phyloP scores from a whole-genome alignment of 2,888 invertebrate species.

The Cheilosia grossa region DNA sequence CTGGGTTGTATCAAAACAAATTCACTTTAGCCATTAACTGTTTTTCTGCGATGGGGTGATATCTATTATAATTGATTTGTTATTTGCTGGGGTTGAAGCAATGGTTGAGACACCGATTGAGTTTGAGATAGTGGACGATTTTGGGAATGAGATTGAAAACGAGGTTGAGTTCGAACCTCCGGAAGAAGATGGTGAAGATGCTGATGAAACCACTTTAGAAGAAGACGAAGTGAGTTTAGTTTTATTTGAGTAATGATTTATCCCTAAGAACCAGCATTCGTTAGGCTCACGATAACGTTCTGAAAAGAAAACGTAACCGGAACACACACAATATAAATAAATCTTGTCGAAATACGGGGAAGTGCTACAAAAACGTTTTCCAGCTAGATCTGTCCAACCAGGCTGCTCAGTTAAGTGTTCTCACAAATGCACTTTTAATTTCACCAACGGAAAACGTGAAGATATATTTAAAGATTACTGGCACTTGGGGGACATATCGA shows the following conservation, averaged over 20 bases:
- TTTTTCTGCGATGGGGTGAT: too few relatives aligned
- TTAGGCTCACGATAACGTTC: not conserved
- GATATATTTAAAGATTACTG: not conserved
- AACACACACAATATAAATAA: not conserved
- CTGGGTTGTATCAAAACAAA: too few relatives aligned
- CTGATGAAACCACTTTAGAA: not conserved
- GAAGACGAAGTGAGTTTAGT: not conserved
- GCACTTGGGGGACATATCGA: not conserved
- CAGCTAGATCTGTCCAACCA: not conserved
- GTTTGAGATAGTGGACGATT: too few relatives aligned
- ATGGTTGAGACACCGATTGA: too few relatives aligned
- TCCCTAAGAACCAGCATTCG: not conserved
- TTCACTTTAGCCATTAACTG: too few relatives aligned
- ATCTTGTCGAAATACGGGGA: not conserved
- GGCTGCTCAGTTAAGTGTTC: not conserved
- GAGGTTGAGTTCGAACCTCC: not conserved
- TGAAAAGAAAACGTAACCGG: not conserved
- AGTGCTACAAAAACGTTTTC: not conserved
- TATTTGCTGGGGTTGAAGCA: too few relatives aligned
- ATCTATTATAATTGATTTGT: too few relatives aligned
- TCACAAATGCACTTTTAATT: not conserved
- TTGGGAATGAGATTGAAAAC: not conserved
- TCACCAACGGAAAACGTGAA: not conserved
- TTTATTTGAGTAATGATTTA: not conserved
- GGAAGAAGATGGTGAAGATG: slow-evolving; percentile 1